Conservation (phyloP, 2,888 invertebrate genomes). For the Opisthograptis luteolata region DNA sequence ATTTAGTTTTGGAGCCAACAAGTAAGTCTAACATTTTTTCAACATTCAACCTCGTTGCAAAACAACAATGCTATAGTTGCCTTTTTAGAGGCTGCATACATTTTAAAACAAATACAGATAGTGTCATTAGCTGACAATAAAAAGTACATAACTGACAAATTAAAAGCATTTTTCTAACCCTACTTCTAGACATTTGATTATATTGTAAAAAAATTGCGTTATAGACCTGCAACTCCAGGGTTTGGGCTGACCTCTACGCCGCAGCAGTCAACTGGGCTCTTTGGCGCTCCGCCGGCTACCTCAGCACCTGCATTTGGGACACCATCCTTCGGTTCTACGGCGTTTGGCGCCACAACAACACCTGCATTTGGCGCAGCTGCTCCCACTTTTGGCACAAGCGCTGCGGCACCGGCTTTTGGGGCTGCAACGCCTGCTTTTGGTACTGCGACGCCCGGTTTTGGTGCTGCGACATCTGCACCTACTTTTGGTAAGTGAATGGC, state of each 20-base stretch:
- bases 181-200: constrained; percentile 21
- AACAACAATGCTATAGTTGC: too few relatives aligned
- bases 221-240: constrained; percentile 67
- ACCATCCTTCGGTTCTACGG: constrained; percentile 48
- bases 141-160: not conserved
- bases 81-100: not conserved
- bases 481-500: constrained; percentile 43
- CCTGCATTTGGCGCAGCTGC: constrained; percentile 33
- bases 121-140: not conserved
- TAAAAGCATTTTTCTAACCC: constrained; percentile 38
- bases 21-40: constrained; percentile 57
- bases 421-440: constrained; percentile 40
- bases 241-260: constrained; percentile 62
- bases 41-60: constrained; percentile 14
- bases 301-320: constrained; percentile 46
- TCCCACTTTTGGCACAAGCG: constrained; percentile 56
- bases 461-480: constrained; percentile 43
- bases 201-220: constrained; percentile 21
- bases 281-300: constrained; percentile 62
- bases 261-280: constrained; percentile 65
- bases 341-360: constrained; percentile 40
- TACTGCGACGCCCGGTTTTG: constrained; percentile 37
- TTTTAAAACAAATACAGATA: not conserved
- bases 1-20: constrained; percentile 77
- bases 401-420: constrained; percentile 55